Evolutionary conservation across 2,888 invertebrate species (phyloP), one percentile per base, ranked within the genome.

Genomic region (Pachliopta kotzebuea): DNA sequence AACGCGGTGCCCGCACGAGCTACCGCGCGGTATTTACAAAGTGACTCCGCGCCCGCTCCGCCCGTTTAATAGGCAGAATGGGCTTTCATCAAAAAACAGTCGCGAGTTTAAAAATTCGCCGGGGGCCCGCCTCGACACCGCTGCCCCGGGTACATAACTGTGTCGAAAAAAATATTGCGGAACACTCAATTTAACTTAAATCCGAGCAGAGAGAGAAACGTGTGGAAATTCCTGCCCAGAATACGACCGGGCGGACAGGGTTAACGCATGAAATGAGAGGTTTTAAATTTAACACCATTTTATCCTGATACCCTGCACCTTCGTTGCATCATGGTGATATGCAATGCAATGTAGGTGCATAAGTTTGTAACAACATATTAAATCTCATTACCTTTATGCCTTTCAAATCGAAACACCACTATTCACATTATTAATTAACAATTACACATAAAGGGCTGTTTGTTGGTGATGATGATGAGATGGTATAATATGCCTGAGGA

Each of bases 111-210:
- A 61, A 61, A 61, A 57, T 61, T 58, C n/a, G 45, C 23, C 58
- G 53, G 60, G 53, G 53, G 31, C 24, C 52, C 52, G 53, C 45
- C 56, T 53, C 31, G 37, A 60, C 29, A 29, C 56, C 29, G 52
- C 6, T 45, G 57, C 31, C n/a, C 57, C 23, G 55, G 42, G 60
- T 55, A 52, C 56, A 55, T 37, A 14, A 4, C n/a, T 11, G 37
- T 0, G 42, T 45, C 23, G 54, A 23, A 52, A 66, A 59, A 67
- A 65, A 63, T 63, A 62, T 52, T 54, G 50, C 56, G 59, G 63
- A 67, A 59, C 63, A 69, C 66, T 69, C 67, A 67, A 65, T 66
- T 66, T 64, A 69, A 66, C 64, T 66, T 65, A 60, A 69, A 62
- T 67, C 67, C 63, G 18, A 54, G 61, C 61, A 62, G 56, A 61